Base-by-base conservation (phyloP, 1,140 invertebrate genomes). In the Drosophila elegans region DNA sequence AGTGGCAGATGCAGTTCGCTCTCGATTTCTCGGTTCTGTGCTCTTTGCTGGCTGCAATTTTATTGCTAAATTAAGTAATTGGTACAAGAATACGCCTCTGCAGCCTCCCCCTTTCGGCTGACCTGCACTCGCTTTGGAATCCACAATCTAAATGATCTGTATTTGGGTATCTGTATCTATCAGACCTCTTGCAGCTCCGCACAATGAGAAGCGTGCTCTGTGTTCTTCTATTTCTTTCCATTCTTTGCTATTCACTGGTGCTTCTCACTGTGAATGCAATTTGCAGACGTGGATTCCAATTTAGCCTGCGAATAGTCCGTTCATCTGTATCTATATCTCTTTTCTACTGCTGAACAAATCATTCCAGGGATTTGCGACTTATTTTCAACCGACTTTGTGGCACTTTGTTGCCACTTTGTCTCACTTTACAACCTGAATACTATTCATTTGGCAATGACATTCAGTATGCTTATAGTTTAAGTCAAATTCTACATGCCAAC, bases 21-120 rank as follows among this genome's bases (percentile, higher is more conserved):
- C 42, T 56, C 4, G 13, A n/a, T n/a, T n/a, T n/a, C n/a, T n/a
- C n/a, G n/a, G 29, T 64, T 29, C 45, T 72, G 5, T 21, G 29
- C 42, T 75, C 56, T 73, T 52, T 41, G 39, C 55, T 45, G 41
- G 42, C 49, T 82, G 64, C 75, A 72, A 53, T 84, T 67, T 79
- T 85, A 84, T 85, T 86, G 79, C 83, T 76, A 86, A 88, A 86
- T 86, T 88, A 82, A 88, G 83, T 86, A 86, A 86, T 86, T 86
- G 83, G 48, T 78, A 53, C 79, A 86, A 72, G 74, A 61, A 67
- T 44, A 60, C 49, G 68, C 74, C 49, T 29, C 16, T 3, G 12
- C 13, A 38, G n/a, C 9, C 61, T 25, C 11, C 49, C 38, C 51
- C 45, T 32, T 45, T 45, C 9, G 13, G 10, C 12, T 13, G 25